A percentile compares a stretch with the other conserved stretches of the same genome.
phyloP scores from a whole-genome alignment of 2,797 vertebrate species.

The Gambusia yucatana region DNA sequence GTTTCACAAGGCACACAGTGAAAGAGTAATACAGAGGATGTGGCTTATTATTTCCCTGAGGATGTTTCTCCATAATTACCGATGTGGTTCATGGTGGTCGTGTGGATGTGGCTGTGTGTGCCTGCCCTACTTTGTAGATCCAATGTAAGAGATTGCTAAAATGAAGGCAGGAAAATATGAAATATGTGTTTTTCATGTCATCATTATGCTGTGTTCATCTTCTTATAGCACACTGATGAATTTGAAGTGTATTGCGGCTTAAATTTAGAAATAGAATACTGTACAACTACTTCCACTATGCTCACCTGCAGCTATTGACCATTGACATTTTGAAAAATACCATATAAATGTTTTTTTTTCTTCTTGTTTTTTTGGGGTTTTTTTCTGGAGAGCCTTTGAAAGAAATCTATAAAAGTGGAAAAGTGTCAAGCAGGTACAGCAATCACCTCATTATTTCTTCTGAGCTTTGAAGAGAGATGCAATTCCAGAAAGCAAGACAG shows the following conservation, averaged over 20 bases:
- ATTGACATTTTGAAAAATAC: constrained; percentile 10
- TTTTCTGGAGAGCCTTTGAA: constrained; percentile 4
- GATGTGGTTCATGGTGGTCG: constrained; percentile 36
- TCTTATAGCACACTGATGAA: constrained; percentile 5
- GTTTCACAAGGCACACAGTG: constrained; percentile 21
- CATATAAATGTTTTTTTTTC: neutral
- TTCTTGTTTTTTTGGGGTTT: neutral
- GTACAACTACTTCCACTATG: constrained; percentile 12
- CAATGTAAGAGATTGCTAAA: constrained; percentile 37
- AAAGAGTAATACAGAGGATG: constrained; percentile 45
- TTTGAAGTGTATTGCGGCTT: constrained; percentile 8
- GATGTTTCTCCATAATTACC: constrained; percentile 63
- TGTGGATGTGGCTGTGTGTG: constrained; percentile 7
- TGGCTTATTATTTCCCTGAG: constrained; percentile 56
- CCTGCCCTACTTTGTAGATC: neutral
- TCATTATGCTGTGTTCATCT: neutral
- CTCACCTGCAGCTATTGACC: neutral
- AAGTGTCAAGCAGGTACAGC: constrained; percentile 43
- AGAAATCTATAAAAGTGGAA: constrained; percentile 10
- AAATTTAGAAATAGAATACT: constrained; percentile 10
- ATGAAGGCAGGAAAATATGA: constrained; percentile 48
- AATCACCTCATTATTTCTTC: constrained; percentile 71
- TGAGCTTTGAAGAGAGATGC: constrained; percentile 49
- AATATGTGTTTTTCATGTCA: constrained; percentile 14
- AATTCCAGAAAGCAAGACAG: constrained; percentile 18